Evolutionary conservation across 2,113 vertebrate genomes (phyloP).

Genomic region (Geococcyx californianus): DNA sequence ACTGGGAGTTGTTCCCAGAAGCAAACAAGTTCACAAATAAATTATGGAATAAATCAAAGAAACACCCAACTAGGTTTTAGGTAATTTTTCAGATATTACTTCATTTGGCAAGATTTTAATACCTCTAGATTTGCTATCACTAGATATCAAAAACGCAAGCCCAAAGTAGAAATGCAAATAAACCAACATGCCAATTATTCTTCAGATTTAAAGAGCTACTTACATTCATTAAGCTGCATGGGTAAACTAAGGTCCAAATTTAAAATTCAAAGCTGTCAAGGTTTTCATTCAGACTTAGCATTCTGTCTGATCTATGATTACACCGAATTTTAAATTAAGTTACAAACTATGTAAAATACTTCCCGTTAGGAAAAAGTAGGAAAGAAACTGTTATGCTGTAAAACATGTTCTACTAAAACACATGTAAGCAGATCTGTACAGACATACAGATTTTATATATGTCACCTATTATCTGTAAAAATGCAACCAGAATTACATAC

Average conservation of each 20-base stretch:
- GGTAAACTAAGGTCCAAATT: not conserved
- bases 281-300: not conserved
- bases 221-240: not conserved
- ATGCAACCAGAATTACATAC: not conserved
- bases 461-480: not conserved
- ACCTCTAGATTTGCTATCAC: not conserved
- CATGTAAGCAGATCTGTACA: not conserved
- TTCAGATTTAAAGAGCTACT: not conserved
- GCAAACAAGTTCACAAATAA: not conserved
- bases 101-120: not conserved
- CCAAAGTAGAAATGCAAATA: not conserved
- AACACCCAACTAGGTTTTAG: not conserved
- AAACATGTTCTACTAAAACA: not conserved
- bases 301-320: not conserved
- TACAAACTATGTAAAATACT: not conserved
- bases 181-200: not conserved
- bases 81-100: not conserved
- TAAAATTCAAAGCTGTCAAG: slow-evolving; percentile 9
- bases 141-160: not conserved
- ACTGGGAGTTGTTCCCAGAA: not conserved
- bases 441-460: not conserved
- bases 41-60: not conserved
- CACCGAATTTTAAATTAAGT: not conserved
- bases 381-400: not conserved
- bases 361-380: not conserved